These are phyloP conservation scores for Ailuropoda melanoleuca DNA, from an alignment of 2,113 vertebrate species.

Conservation along the genomic window DNA sequence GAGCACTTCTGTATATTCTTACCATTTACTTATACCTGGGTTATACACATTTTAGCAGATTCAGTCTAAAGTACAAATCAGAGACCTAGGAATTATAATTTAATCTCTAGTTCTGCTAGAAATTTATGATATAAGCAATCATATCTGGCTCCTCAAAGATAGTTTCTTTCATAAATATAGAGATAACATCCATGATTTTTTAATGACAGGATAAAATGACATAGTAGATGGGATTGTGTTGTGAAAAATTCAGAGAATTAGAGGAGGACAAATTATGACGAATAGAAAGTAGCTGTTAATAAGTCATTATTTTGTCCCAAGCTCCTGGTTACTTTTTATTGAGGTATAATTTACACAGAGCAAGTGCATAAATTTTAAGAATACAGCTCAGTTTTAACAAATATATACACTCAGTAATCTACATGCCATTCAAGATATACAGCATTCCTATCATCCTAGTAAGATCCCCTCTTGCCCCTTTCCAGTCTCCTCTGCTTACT, in stretches of 20 bases:
- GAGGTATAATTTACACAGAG: conserved; percentile 17
- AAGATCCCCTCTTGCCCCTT: not conserved
- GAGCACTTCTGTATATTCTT: not conserved
- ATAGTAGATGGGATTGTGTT: not conserved
- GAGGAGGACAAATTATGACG: not conserved
- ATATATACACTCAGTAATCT: not conserved
- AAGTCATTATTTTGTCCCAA: conserved; percentile 31
- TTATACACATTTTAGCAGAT: not conserved
- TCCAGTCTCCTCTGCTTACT: not conserved
- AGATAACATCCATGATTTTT: not conserved
- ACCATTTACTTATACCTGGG: not conserved
- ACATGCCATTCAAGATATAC: not conserved
- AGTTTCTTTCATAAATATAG: not conserved
- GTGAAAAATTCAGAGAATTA: conserved; percentile 1
- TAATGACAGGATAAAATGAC: not conserved
- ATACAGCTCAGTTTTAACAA: not conserved
- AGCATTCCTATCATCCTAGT: not conserved
- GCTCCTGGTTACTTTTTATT: not conserved
- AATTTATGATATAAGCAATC: not conserved
- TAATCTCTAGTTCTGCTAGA: not conserved
- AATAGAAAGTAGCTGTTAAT: not conserved
- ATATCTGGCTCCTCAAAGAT: not conserved
- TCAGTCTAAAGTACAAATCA: not conserved
- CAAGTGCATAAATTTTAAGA: not conserved
- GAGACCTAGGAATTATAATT: not conserved